These are phyloP conservation scores for Novumbra hubbsi DNA, from an alignment of 2,797 vertebrate species.

Conservation along the genomic window DNA sequence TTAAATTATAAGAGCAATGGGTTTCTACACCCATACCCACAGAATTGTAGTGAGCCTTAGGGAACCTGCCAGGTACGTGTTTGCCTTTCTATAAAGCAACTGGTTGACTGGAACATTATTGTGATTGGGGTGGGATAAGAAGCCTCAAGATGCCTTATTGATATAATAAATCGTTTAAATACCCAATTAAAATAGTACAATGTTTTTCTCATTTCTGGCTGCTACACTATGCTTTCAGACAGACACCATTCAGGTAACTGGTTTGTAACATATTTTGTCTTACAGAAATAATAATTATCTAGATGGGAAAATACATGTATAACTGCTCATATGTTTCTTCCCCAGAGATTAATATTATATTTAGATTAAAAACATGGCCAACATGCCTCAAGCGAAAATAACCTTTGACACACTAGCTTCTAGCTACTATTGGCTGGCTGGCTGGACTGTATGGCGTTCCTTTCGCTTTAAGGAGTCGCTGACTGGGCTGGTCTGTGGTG, in stretches of 20 bases:
- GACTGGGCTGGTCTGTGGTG: slow-evolving; percentile 40
- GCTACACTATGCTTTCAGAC: no score
- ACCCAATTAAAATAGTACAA: no score
- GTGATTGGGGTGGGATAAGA: no score
- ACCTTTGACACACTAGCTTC: background rate
- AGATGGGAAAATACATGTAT: background rate
- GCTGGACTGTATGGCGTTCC: background rate
- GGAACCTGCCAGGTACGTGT: background rate
- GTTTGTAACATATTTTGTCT: no score
- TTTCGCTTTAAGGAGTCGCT: slow-evolving; percentile 25
- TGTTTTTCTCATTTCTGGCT: no score
- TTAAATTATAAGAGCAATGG: background rate
- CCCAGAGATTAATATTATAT: background rate
- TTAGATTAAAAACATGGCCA: background rate
- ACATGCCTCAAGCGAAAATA: background rate
- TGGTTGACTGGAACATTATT: background rate
- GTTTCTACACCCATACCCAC: background rate
- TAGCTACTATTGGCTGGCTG: background rate
- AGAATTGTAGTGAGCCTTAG: background rate
- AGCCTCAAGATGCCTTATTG: no score
- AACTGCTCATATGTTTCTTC: background rate
- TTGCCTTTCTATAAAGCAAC: background rate
- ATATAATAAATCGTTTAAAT: no score
- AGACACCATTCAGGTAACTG: no score
- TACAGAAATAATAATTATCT: background rate